A percentile compares a stretch with the other conserved stretches of the same genome.
phyloP scores from a whole-genome alignment of 2,113 vertebrate species.

The Seriola quinqueradiata region DNA sequence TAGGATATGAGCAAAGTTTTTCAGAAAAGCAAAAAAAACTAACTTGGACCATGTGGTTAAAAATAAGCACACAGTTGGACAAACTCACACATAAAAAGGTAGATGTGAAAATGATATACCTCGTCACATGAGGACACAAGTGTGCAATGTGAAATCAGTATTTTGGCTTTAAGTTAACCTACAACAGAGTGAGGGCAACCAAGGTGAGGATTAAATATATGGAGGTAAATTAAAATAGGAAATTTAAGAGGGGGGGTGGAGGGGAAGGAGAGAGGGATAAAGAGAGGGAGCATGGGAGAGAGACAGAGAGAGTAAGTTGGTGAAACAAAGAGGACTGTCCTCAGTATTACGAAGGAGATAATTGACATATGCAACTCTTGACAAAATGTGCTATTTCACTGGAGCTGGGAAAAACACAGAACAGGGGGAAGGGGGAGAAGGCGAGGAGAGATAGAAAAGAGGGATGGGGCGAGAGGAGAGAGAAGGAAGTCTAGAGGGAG shows the following conservation, averaged over 20 bases:
- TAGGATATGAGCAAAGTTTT: background rate
- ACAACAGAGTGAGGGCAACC: slow-evolving; percentile 51
- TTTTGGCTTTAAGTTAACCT: slow-evolving; percentile 49
- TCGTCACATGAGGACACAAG: slow-evolving; percentile 10
- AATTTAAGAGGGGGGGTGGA: slow-evolving; percentile 28
- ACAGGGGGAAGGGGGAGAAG: slow-evolving; percentile 17
- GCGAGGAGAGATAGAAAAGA: slow-evolving; percentile 37
- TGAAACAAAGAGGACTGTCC: slow-evolving; percentile 67
- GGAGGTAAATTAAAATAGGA: slow-evolving; percentile 58
- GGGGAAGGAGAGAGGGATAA: background rate
- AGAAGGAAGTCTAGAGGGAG: slow-evolving; percentile 78
- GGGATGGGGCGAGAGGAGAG: slow-evolving; percentile 40
- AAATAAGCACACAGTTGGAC: background rate
- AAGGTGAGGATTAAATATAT: slow-evolving; percentile 60
- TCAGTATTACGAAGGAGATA: slow-evolving; percentile 74
- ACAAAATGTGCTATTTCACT: slow-evolving; percentile 82
- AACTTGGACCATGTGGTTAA: background rate
- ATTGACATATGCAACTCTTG: slow-evolving; percentile 85
- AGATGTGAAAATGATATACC: slow-evolving; percentile 26
- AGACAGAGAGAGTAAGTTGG: slow-evolving; percentile 33
- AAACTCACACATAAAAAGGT: background rate
- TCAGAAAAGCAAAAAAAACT: background rate
- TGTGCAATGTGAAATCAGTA: slow-evolving; percentile 22
- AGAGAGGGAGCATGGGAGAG: slow-evolving; percentile 3
- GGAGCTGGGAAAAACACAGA: slow-evolving; percentile 64